A percentile compares a stretch with the other conserved stretches of the same genome.
Evolutionary conservation across 1,140 invertebrate species (phyloP).

Genomic region (Cheumatopsyche charites): DNA sequence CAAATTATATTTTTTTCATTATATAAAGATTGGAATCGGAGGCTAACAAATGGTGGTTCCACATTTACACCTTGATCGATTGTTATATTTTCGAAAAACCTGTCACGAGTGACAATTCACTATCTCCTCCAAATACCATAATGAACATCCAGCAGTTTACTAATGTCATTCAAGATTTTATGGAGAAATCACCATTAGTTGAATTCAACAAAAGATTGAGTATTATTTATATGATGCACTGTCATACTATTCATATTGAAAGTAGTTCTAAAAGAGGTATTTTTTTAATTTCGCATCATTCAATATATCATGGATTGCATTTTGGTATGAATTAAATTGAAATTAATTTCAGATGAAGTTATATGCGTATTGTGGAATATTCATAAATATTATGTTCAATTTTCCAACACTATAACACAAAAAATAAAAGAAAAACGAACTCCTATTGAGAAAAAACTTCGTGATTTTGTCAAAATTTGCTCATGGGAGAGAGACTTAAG

Average conservation of each 20-base stretch:
- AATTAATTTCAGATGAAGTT: slow-evolving; percentile 60
- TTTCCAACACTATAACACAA: slow-evolving; percentile 66
- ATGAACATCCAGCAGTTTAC: slow-evolving; percentile 55
- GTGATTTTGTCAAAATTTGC: slow-evolving; percentile 94
- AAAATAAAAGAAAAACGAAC: slow-evolving; percentile 70
- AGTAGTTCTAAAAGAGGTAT: slow-evolving; percentile 56
- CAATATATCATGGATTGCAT: too few species aligned
- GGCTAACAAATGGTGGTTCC: slow-evolving; percentile 88
- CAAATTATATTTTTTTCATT: slow-evolving; percentile 24
- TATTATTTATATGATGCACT: slow-evolving; percentile 79
- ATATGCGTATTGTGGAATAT: slow-evolving; percentile 83
- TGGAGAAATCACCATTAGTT: slow-evolving; percentile 82
- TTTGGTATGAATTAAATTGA: background rate
- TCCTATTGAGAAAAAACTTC: slow-evolving; percentile 90
- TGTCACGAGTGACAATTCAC: slow-evolving; percentile 32
- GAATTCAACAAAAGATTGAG: slow-evolving; percentile 84
- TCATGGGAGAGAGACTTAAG: slow-evolving; percentile 92
- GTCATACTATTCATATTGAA: slow-evolving; percentile 68
- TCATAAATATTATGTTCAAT: slow-evolving; percentile 85
- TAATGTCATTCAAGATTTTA: slow-evolving; percentile 75
- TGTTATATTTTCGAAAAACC: slow-evolving; percentile 51
- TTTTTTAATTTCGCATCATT: slow-evolving; percentile 18
- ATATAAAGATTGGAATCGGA: slow-evolving; percentile 64
- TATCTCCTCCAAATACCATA: background rate
- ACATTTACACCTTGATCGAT: slow-evolving; percentile 76